phyloP scores from a whole-genome alignment of 2,113 vertebrate species.

The Buteo buteo region DNA sequence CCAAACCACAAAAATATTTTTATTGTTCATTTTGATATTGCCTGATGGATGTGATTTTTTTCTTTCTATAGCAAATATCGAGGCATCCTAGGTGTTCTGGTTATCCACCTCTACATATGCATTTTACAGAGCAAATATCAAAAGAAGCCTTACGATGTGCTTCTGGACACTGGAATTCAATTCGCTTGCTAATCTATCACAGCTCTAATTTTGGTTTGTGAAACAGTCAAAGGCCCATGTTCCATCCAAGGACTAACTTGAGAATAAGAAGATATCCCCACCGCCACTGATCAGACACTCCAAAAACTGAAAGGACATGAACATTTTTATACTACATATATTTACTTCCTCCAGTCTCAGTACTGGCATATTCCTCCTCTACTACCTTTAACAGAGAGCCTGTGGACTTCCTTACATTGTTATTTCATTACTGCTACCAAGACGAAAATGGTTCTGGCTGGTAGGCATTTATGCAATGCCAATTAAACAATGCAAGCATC shows the following conservation, averaged over 20 bases:
- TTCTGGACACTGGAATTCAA: background rate
- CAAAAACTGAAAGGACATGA: background rate
- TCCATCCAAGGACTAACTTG: background rate
- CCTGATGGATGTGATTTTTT: background rate
- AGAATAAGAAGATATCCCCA: background rate
- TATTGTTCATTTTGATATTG: background rate
- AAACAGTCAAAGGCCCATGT: background rate
- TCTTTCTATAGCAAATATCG: background rate
- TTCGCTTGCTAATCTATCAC: background rate
- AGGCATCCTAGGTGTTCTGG: background rate
- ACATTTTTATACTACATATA: background rate
- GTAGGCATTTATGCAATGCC: background rate
- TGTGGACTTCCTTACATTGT: background rate
- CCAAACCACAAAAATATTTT: background rate
- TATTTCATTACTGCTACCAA: background rate
- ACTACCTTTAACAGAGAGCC: background rate
- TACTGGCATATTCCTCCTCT: background rate
- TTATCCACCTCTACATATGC: background rate
- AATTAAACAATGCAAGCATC: background rate
- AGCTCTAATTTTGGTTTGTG: background rate
- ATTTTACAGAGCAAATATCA: background rate
- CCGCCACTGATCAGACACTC: accelerated
- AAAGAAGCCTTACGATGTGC: background rate
- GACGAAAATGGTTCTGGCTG: background rate
- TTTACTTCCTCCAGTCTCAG: background rate